Base-by-base conservation (phyloP, 2,113 vertebrate genomes). In the Mustelus asterias region DNA sequence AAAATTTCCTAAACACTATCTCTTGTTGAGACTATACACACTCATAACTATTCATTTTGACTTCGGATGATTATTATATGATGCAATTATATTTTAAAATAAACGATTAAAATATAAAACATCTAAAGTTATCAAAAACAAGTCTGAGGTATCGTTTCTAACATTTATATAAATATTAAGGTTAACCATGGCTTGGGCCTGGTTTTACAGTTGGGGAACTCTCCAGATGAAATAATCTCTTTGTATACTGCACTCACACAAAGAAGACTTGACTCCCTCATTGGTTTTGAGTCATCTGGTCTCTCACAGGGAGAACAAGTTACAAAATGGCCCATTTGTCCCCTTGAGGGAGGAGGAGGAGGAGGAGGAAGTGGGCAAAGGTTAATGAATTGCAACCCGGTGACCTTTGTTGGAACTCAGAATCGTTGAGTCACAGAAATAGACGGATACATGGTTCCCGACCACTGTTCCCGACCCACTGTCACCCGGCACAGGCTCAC, bases 1-100 rank as follows among this genome's bases (percentile, higher is more conserved):
- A 70, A 29, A 76, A 72, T 95, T 95, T 95, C 69, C 94, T 70
- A 95, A 95, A 95, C 44, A 48, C 22, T 90, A 90, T 72, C 94
- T 54, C 16, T 95, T 95, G 67, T 95, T 95, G 94, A 95, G 94
- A 72, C 94, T 72, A 95, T 67, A 33, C 7, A 14, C 41, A 41
- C 16, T 72, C 72, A 54, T 33, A 95, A 76, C 67, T 54, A 95
- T 76, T 72, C 72, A 95, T 95, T 95, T 95, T 95, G 94, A 54
- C 94, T 95, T 41, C 67, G 70, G 69, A 29, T 24, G 69, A 44
- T 95, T 95, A 95, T 37, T 95, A 54, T 95, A 33, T 70, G 65
- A 76, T 95, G 89, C 67, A 70, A 72, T 95, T 95, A 48, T 54
- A 72, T 11, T 95, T 48, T 95, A 72, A 72, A 95, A 95, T 69